Base-by-base conservation (phyloP, 2,797 vertebrate genomes). In the Emys orbicularis region DNA sequence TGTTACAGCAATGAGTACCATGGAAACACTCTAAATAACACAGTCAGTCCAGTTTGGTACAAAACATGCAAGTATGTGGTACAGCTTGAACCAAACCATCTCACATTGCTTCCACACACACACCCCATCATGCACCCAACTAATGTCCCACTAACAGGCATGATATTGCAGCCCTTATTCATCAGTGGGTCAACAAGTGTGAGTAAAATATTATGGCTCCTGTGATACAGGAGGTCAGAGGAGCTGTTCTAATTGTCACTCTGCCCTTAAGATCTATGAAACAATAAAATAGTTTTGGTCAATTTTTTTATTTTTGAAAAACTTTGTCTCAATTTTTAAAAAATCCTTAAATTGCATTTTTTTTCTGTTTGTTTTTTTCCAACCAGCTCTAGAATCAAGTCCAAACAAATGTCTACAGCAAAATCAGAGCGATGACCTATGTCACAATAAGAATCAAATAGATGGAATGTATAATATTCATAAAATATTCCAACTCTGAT, bases 331-430 rank as follows among this genome's bases (percentile, higher is more conserved):
- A 15, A 61, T 61, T 61, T 4, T 2, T 16, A 61, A 59, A 61
- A 59, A 29, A 57, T 54, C n/a, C 52, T 80, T 53, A 7, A 8
- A n/a, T 37, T 80, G n/a, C 13, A 37, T 50, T 79, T 79, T 79
- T 79, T 29, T 50, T 52, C 19, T 29, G 29, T 29, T 50, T 34
- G 19, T 79, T 52, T 52, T 79, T 49, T 6, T 5, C 81, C 89
- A 72, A 81, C 11, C 19, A 53, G 16, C 76, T 94, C 77, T 83
- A 1, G 87, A 95, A 91, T 82, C 31, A 87, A 94, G 94, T 81
- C 10, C 13, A 94, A 57, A 0, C 79, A 79, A 81, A 12, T 93
- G 80, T 18, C 79, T 54, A 29, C 53, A 44, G 81, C 82, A 90
- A 92, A 94, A 93, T 76, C 88, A 72, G 56, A 83, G 81, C 34